These are phyloP conservation scores for Amblyjoppa fuscipennis DNA, from an alignment of 2,888 invertebrate genomes.

Conservation along the genomic window DNA sequence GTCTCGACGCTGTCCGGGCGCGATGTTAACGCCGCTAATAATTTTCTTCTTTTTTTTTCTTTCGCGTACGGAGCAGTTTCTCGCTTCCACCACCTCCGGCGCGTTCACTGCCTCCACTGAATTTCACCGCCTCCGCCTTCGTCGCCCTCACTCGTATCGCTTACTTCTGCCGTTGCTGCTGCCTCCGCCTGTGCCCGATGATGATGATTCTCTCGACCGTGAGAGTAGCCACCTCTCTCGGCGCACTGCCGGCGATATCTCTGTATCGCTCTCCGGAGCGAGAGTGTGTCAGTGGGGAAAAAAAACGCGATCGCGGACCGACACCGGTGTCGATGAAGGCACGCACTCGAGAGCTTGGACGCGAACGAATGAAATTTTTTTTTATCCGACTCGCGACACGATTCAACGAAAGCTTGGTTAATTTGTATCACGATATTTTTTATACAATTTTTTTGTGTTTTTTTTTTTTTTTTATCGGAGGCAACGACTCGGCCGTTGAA, in stretches of 20 bases:
- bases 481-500: background rate
- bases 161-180: constrained; percentile 47
- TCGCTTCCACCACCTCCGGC: constrained; percentile 50
- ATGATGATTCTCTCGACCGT: constrained; percentile 39
- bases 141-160: constrained; percentile 43
- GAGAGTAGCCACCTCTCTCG: background rate
- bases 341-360: constrained; percentile 4
- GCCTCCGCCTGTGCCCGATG: constrained; percentile 39
- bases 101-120: constrained; percentile 33
- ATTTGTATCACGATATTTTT: background rate
- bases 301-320: constrained; percentile 9
- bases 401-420: background rate
- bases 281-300: background rate
- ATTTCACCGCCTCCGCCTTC: constrained; percentile 27
- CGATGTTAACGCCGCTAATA: constrained; percentile 23
- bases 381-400: constrained; percentile 16
- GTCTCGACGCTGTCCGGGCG: constrained; percentile 41
- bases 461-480: background rate
- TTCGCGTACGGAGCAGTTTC: constrained; percentile 17
- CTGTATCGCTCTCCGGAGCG: constrained; percentile 2
- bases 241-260: constrained; percentile 8
- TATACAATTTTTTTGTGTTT: background rate
- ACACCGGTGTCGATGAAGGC: constrained; percentile 1
- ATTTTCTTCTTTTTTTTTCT: background rate
- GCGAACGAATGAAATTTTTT: background rate